Base-by-base conservation (phyloP, 2,888 invertebrate genomes). In the Odontocerum albicorne region DNA sequence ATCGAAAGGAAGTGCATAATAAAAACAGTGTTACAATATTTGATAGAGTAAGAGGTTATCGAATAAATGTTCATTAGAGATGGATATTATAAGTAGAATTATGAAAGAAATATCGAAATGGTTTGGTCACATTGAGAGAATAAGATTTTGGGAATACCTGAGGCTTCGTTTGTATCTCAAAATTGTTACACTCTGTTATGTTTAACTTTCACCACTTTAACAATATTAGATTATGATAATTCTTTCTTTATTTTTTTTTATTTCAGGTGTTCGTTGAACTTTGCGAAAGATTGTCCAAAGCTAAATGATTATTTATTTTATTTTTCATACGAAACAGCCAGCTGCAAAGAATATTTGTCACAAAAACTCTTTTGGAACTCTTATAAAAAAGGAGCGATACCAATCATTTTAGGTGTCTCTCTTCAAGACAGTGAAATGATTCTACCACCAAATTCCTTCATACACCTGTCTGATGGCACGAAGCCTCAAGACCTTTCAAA, bases 331-430 rank as follows among this genome's bases (percentile, higher is more conserved):
- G 88, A 88, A 68, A 88, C 87, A 65, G 80, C 84, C 0, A 79
- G 82, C 62, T 88, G 88, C 64, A 72, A 73, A 4, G 83, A 87
- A 65, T 88, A 88, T 63, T 68, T 88, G 39, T 87, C 87, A 0
- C 88, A 88, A 65, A 88, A 88, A 66, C 66, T 81, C 1, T 88
- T 83, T 70, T 82, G 85, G 75, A 79, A 87, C 62, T 84, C 82
- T 0, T 86, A 80, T 62, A 64, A 70, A 1, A 86, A 84, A 66
- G 77, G 79, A 12, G 74, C 84, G 0, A 79, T 87, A 21, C 87
- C 87, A 0, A 69, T 87, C 2, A 81, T 87, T 33, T 80, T 85
- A 78, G 88, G 87, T 0, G 74, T 83, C 2, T 66, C 75, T 1
- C 66, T 62, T 32, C 55, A 49, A 40, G 68, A 74, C 64, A 74